A percentile compares a stretch with the other conserved stretches of the same genome.
These are phyloP conservation scores for Drosophila flavopinicola DNA, from an alignment of 2,888 invertebrate genomes.

Conservation along the genomic window DNA sequence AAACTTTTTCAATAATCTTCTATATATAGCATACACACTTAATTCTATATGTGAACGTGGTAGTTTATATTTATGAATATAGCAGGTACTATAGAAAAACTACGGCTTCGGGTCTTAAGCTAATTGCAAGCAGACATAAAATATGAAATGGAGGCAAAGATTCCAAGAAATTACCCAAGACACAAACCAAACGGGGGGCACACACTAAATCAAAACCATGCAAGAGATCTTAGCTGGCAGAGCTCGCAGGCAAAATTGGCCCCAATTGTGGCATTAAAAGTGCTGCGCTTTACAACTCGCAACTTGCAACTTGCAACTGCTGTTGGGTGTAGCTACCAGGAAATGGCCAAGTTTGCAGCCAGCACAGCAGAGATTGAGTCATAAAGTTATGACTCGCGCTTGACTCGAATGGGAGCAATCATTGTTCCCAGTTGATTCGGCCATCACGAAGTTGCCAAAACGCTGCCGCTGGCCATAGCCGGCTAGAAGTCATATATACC, in stretches of 20 bases:
- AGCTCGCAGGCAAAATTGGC: constrained; percentile 49
- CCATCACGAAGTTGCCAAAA: constrained; percentile 59
- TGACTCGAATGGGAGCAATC: constrained; percentile 44
- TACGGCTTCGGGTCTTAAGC: not conserved
- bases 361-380: constrained; percentile 44
- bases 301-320: constrained; percentile 22
- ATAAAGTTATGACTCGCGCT: constrained; percentile 44
- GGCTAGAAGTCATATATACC: constrained; percentile 33
- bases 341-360: constrained; percentile 49
- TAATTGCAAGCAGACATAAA: constrained; percentile 37
- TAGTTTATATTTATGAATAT: too few relatives aligned
- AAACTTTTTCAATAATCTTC: not conserved
- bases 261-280: constrained; percentile 46
- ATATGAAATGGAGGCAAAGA: constrained; percentile 36
- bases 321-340: constrained; percentile 49
- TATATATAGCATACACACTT: not conserved
- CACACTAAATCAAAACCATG: constrained; percentile 39
- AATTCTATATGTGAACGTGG: too few relatives aligned
- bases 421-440: constrained; percentile 33
- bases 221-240: constrained; percentile 7
- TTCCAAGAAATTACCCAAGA: constrained; percentile 42
- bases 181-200: constrained; percentile 38
- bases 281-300: constrained; percentile 32
- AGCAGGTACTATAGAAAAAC: not conserved
- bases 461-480: constrained; percentile 10